A percentile compares a stretch with the other conserved stretches of the same genome.
Evolutionary conservation across 2,888 invertebrate genomes (phyloP).

Genomic region (Ectemnius lituratus): DNA sequence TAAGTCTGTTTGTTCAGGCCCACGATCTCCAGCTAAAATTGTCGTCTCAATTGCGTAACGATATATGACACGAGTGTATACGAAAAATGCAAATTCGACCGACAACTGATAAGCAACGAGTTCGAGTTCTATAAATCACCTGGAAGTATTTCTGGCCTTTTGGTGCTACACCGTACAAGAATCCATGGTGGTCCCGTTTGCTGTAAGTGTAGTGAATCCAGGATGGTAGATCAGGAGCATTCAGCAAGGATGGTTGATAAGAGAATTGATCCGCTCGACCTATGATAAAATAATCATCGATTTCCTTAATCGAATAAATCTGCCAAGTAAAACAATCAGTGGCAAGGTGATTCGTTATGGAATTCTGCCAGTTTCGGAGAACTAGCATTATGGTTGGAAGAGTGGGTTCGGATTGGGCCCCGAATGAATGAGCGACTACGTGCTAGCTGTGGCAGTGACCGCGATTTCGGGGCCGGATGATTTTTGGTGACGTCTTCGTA

Average conservation of each 20-base stretch:
- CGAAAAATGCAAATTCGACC: neutral
- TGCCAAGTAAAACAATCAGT: no score
- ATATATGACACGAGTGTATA: neutral
- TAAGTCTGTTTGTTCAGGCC: conserved; percentile 88
- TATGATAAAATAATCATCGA: conserved; percentile 59
- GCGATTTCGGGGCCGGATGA: conserved; percentile 11
- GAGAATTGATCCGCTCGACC: conserved; percentile 80
- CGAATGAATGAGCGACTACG: neutral
- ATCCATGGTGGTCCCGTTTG: conserved; percentile 87
- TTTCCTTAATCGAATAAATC: no score
- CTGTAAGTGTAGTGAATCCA: conserved; percentile 93
- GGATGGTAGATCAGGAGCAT: conserved; percentile 90
- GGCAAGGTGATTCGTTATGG: no score
- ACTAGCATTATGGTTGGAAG: neutral
- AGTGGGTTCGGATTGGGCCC: neutral
- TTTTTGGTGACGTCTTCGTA: conserved; percentile 34
- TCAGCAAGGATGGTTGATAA: conserved; percentile 86
- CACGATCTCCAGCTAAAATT: conserved; percentile 84
- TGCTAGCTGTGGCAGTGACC: neutral
- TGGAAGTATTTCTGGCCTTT: conserved; percentile 79
- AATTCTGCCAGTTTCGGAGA: neutral
- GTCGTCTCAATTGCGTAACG: neutral
- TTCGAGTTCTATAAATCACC: conserved; percentile 57
- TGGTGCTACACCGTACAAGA: conserved; percentile 91
- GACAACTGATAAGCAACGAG: neutral